Base-by-base conservation (phyloP, 2,797 vertebrate species). In the Somateria mollissima region DNA sequence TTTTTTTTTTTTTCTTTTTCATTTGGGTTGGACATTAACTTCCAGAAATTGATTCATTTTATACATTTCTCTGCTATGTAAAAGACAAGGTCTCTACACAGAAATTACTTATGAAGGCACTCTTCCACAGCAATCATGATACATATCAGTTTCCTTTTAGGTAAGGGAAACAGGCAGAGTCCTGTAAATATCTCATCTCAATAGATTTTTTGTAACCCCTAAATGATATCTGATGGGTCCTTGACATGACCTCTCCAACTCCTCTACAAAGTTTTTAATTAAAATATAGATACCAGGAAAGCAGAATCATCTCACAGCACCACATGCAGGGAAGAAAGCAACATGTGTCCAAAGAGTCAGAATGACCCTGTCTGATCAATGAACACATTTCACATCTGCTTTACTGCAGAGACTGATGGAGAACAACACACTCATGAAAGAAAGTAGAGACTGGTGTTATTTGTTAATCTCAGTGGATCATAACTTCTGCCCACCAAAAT, bases 291-390 rank as follows among this genome's bases (percentile, higher is more conserved):
- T 37, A 30, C 6, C 28, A 1, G 0, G 53, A 37, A 19, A 71
- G 8, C 6, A 71, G 36, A 16, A 18, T 34, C 8, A 56, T 79
- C 14, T 72, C 28, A 49, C n/a, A n/a, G 8, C 17, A 13, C 16
- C 25, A 21, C 24, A 4, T 19, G 56, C 41, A 41, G n/a, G 34
- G 13, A 47, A 13, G 1, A 2, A 28, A 16, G 49, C 51, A 82
- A 20, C 2, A 1, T 21, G 16, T 15, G 22, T 13, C 13, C 43
- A 0, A 1, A 45, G 28, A 4, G 39, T 43, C 7, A 10, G 36
- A 67, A 58, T 37, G 34, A 58, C 24, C 5, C 21, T 2, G 0
- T 60, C 13, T 18, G 1, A 15, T 28, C 21, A 43, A 11, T 25
- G 45, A 81, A 54, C 65, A 39, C 1, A 4, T 3, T 70, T 17